These are phyloP conservation scores for Hippocampus mohnikei DNA, from an alignment of 2,113 vertebrate species.

Conservation along the genomic window DNA sequence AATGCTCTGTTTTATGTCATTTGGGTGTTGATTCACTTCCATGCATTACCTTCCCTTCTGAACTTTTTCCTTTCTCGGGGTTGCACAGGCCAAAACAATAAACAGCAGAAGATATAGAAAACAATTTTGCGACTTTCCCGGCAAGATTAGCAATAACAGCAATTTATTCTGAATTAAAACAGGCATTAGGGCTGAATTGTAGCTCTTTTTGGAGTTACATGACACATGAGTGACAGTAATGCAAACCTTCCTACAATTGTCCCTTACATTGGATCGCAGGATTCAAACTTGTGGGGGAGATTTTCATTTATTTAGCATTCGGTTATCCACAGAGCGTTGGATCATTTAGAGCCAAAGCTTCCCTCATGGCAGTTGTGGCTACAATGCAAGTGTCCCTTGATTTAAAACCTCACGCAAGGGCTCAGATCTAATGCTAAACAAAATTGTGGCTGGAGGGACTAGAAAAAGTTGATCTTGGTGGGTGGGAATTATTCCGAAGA, in stretches of 20 bases:
- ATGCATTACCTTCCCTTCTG: neutral
- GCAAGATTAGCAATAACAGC: conserved; percentile 33
- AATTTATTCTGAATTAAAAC: conserved; percentile 44
- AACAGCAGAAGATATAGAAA: conserved; percentile 29
- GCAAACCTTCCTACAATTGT: conserved; percentile 60
- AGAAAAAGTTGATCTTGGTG: conserved; percentile 21
- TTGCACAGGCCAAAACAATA: conserved; percentile 22
- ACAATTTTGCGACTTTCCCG: conserved; percentile 23
- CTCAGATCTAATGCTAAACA: conserved; percentile 31
- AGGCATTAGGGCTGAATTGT: too few relatives aligned
- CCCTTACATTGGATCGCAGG: conserved; percentile 52
- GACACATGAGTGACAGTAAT: conserved; percentile 65
- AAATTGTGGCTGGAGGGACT: conserved; percentile 42
- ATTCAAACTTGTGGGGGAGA: conserved; percentile 10
- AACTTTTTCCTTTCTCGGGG: neutral
- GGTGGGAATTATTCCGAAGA: conserved; percentile 39
- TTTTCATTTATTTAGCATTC: neutral
- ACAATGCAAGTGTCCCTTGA: neutral
- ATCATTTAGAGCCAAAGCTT: neutral
- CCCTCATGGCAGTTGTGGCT: neutral
- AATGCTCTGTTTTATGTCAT: neutral
- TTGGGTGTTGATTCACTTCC: neutral
- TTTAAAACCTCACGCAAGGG: neutral
- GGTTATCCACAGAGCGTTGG: neutral
- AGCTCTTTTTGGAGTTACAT: conserved; percentile 38